Base-by-base conservation (phyloP, 64 coral and sea anemone species). In the Dendronephthya gigantea region DNA sequence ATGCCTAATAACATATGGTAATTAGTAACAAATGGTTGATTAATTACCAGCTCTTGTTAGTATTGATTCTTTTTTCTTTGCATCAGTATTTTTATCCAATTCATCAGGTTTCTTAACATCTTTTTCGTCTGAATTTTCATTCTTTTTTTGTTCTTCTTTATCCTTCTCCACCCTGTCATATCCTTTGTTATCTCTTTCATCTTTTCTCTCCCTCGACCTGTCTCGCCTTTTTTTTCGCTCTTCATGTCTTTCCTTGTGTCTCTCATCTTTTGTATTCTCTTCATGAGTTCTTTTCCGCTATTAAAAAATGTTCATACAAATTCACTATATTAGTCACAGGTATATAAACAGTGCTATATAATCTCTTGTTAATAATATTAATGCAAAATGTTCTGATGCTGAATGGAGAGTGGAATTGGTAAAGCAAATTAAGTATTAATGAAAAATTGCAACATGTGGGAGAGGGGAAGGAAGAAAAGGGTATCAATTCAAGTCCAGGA, bases 41-140 rank as follows among this genome's bases (percentile, higher is more conserved):
- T 23, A 35, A 28, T 39, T 96, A 96, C 93, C 93, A 82, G 94
- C 92, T 82, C 91, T 90, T 27, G 88, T 92, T 8, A 90, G 69
- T 40, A 96, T 76, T 81, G 94, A 91, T 12, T 88, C 86, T 45
- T 92, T 88, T 4, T 86, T 82, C 25, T 83, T 86, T 4, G 10
- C 41, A 32, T 84, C 39, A 27, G 33, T 72, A 70, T 51, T 31
- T 82, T 37, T 50, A 23, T 55, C 51, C 40, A 85, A 39, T 29
- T 38, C 76, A 40, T 88, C 56, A 19, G 31, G 39, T 62, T 40
- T 8, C 4, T 88, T 83, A 85, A 55, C 83, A 9, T 29, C 7
- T 85, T 13, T 41, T 87, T 25, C 82, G 25, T 91, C 45, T 70
- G 83, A 5, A 40, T 83, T 17, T 84, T 89, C 16, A 50, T 23